Evolutionary conservation across 2,888 invertebrate species (phyloP).

Genomic region (Drosophila merina): DNA sequence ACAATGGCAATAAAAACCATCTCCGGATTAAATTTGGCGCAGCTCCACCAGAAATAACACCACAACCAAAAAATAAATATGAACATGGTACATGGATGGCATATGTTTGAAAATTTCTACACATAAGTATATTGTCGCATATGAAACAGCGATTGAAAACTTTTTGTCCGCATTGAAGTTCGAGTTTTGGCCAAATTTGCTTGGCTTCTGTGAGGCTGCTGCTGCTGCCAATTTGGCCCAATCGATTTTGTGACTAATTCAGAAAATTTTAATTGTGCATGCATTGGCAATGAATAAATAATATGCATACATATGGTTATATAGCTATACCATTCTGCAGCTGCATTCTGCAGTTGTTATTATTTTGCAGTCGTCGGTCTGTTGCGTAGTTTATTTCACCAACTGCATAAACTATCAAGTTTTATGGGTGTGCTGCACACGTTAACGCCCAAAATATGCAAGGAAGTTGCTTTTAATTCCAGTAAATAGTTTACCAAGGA

Average conservation of each 20-base stretch:
- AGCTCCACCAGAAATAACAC: slow-evolving; percentile 8
- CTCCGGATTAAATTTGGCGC: slow-evolving; percentile 38
- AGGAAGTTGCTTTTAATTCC: slow-evolving; percentile 60
- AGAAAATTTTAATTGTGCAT: slow-evolving; percentile 70
- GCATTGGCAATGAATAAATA: slow-evolving; percentile 73
- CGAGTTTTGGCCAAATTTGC: slow-evolving; percentile 17
- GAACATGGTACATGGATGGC: not conserved
- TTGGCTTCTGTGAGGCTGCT: slow-evolving; percentile 15
- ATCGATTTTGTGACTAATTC: slow-evolving; percentile 77
- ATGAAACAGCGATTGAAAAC: slow-evolving; percentile 24
- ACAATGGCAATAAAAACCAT: slow-evolving; percentile 31
- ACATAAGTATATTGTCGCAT: slow-evolving; percentile 28
- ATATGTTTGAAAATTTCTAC: slow-evolving; percentile 6
- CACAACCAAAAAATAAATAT: slow-evolving; percentile 30
- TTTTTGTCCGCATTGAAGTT: slow-evolving; percentile 37
- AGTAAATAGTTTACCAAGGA: slow-evolving; percentile 64
- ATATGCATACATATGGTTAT: slow-evolving; percentile 53
- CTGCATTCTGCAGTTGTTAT: slow-evolving; percentile 31
- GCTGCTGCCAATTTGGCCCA: slow-evolving; percentile 53
- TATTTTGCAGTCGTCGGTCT: slow-evolving; percentile 28
- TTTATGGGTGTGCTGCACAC: slow-evolving; percentile 62
- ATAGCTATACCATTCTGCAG: not conserved
- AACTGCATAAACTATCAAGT: slow-evolving; percentile 72
- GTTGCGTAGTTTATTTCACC: slow-evolving; percentile 19
- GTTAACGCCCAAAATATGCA: slow-evolving; percentile 42